A percentile compares a stretch with the other conserved stretches of the same genome.
Conservation (phyloP, 2,797 vertebrate genomes). For the Danio jaintianensis region DNA sequence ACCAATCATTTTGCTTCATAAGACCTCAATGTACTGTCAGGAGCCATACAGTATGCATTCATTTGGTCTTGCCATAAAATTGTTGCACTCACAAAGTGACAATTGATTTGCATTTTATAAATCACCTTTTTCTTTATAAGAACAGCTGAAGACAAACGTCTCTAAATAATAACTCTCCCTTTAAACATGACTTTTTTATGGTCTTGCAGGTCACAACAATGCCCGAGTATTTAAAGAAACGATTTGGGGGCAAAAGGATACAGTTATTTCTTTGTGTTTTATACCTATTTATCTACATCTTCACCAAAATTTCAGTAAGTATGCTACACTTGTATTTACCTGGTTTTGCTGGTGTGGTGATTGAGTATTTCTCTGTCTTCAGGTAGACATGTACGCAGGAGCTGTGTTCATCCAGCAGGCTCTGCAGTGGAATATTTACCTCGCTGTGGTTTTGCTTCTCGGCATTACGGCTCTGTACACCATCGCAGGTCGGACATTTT, state of each 20-base stretch:
- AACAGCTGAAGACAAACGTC: no score
- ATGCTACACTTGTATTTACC: neutral
- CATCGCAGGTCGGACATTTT: conserved; percentile 79
- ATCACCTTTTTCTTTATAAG: no score
- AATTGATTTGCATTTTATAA: no score
- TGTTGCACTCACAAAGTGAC: no score
- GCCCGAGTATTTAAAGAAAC: conserved; percentile 90
- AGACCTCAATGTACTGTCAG: no score
- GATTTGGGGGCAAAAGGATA: conserved; percentile 91
- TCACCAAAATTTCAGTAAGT: conserved; percentile 97
- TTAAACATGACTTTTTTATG: neutral
- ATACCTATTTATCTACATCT: conserved; percentile 97
- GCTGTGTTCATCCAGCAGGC: conserved; percentile 97
- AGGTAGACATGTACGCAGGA: conserved; percentile 98
- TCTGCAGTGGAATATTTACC: conserved; percentile 90
- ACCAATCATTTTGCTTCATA: no score
- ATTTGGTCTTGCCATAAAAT: no score
- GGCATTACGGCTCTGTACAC: conserved; percentile 92
- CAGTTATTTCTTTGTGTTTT: conserved; percentile 88
- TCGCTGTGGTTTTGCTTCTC: conserved; percentile 86
- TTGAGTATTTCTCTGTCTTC: conserved; percentile 20
- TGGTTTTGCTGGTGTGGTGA: neutral
- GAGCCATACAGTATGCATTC: no score
- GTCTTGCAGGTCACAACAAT: conserved; percentile 91
- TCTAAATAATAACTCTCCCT: no score